These are phyloP conservation scores for Malthinus seriepunctatus DNA, from an alignment of 2,888 invertebrate genomes.

Conservation along the genomic window DNA sequence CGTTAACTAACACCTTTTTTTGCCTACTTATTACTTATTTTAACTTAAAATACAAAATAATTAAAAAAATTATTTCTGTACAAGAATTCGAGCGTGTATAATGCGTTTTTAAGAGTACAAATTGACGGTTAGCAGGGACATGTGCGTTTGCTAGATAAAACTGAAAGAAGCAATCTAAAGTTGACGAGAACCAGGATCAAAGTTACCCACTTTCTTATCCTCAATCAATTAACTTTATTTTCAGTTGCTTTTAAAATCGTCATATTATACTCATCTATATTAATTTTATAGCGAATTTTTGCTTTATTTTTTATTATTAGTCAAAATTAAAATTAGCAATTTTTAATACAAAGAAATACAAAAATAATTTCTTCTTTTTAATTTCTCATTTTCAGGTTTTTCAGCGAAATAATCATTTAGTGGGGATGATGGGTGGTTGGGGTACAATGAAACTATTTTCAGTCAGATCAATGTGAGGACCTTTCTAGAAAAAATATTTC, in stretches of 20 bases:
- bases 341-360: no score
- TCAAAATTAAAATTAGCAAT: no score
- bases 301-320: no score
- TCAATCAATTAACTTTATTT: constrained; percentile 48
- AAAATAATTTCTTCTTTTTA: no score
- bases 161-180: constrained; percentile 47
- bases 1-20: constrained; percentile 25
- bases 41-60: constrained; percentile 6
- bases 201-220: constrained; percentile 48
- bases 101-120: constrained; percentile 40
- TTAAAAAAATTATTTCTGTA: constrained; percentile 32
- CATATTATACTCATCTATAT: constrained; percentile 16
- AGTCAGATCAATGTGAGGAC: no score
- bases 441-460: no score
- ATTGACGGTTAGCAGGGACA: constrained; percentile 50
- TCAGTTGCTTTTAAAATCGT: constrained; percentile 31
- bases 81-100: constrained; percentile 36
- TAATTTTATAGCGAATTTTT: no score
- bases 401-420: no score
- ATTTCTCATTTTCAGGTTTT: no score
- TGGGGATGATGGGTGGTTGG: no score
- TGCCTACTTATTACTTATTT: constrained; percentile 15
- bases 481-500: no score
- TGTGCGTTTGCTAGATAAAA: constrained; percentile 48
- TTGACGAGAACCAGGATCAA: constrained; percentile 53